Percentiles rank a stretch among this genome's conserved stretches.
These are phyloP conservation scores for Thomomys bottae DNA, from an alignment of 2,113 vertebrate species.

Conservation along the genomic window DNA sequence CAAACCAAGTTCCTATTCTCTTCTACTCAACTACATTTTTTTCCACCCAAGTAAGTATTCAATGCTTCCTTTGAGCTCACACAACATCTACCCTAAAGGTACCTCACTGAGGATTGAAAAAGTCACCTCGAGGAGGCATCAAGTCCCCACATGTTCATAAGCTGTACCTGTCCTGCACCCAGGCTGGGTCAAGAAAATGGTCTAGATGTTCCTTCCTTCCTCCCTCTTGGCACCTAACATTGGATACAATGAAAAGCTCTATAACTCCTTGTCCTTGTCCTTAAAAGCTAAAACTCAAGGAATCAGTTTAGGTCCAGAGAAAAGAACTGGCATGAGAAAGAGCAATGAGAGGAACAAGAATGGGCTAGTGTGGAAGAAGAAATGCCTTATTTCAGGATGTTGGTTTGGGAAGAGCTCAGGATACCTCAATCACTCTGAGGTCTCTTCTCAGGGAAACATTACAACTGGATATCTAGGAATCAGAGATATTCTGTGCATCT, in stretches of 20 bases:
- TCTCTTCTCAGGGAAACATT: not conserved
- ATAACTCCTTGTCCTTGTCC: not conserved
- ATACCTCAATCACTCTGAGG: not conserved
- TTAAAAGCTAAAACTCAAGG: constrained; percentile 2
- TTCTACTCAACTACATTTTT: too few relatives aligned
- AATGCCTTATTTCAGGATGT: not conserved
- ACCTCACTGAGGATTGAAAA: too few relatives aligned
- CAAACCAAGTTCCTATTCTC: not conserved
- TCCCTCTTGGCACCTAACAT: not conserved
- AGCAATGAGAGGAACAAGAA: not conserved
- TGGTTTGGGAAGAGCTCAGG: not conserved
- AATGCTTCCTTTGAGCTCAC: not conserved
- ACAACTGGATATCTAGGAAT: not conserved
- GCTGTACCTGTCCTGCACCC: not conserved
- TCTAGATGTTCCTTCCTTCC: not conserved
- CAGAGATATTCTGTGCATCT: not conserved
- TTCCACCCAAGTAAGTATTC: too few relatives aligned
- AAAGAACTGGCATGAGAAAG: not conserved
- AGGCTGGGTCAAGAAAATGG: too few relatives aligned
- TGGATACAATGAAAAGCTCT: not conserved
- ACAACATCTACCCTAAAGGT: not conserved
- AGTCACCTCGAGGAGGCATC: not conserved
- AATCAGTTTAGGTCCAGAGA: not conserved
- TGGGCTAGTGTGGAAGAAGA: not conserved
- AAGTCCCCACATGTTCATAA: too few relatives aligned